These are phyloP conservation scores for Pangasius macronema DNA, from an alignment of 2,797 vertebrate species.

Conservation along the genomic window DNA sequence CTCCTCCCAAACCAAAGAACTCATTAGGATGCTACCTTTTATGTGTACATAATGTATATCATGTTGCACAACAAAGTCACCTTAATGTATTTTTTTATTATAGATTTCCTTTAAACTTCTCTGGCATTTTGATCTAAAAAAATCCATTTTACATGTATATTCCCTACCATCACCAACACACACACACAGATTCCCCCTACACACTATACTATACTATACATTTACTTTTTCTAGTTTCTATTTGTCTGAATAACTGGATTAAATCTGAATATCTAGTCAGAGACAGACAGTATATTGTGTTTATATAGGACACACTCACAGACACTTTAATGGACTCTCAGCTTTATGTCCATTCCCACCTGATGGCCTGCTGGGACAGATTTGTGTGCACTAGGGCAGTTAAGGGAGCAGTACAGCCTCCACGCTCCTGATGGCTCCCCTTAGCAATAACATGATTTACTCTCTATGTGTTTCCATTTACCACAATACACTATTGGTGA, in stretches of 20 bases:
- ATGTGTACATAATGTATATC: not conserved
- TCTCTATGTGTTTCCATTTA: constrained; percentile 9
- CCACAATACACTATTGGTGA: not conserved
- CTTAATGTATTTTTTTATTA: not conserved
- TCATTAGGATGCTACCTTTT: too few relatives aligned
- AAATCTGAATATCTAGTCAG: constrained; percentile 5
- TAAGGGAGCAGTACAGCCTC: constrained; percentile 17
- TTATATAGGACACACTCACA: constrained; percentile 38
- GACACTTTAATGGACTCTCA: constrained; percentile 39
- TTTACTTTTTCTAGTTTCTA: not conserved
- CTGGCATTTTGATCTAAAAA: not conserved
- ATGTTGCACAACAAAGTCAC: too few relatives aligned
- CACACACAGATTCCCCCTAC: too few relatives aligned
- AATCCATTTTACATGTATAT: not conserved
- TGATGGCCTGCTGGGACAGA: constrained; percentile 33
- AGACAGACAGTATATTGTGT: constrained; percentile 2
- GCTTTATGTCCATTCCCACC: constrained; percentile 29
- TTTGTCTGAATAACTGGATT: not conserved
- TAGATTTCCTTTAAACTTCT: not conserved
- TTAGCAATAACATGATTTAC: constrained; percentile 21
- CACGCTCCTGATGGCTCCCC: not conserved
- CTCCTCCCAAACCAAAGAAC: too few relatives aligned
- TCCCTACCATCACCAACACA: too few relatives aligned
- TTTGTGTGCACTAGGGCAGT: constrained; percentile 35
- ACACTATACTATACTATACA: not conserved